Evolutionary conservation across 2,113 vertebrate species (phyloP), one percentile per base, ranked within the genome.

Genomic region (Tauraco erythrolophus): DNA sequence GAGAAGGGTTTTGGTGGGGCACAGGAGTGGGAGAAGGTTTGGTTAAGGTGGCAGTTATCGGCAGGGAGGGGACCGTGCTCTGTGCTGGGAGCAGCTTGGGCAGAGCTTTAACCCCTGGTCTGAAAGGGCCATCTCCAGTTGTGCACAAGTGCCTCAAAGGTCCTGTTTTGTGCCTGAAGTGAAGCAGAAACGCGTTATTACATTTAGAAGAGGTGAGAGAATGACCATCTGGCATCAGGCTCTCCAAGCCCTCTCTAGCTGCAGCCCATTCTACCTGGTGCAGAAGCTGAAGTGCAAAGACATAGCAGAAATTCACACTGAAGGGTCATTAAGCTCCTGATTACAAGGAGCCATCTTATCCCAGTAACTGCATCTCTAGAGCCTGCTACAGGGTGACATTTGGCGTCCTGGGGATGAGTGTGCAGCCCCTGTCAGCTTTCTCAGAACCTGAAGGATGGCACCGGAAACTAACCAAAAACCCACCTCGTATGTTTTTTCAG

Each of bases 271-370:
- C 50, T 31, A 89, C 51, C 21, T 77, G 30, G 23, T 64, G 66
- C 71, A 88, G 58, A 66, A 57, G 43, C 19, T 78, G 48, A 85
- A 77, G 64, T 11, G 22, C 27, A 57, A 61, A 71, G 43, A 46
- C 16, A 18, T 2, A 43, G 19, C 48, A 82, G 70, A 57, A 86
- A 64, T 19, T 43, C 0, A 0, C 0, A 1, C 37, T 48, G 64
- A 54, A 53, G 45, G 30, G 23, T 17, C 37, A 28, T 37, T 23
- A 57, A 10, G 43, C 17, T 91, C 37, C 50, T n/a, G 19, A 48
- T 41, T 37, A 27, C 35, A 24, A 46, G 6, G 18, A 78, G 28
- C 2, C 31, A 3, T n/a, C 48, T 39, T 74, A 43, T 30, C n/a
- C 69, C 53, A n/a, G 3, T 23, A 66, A 76, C 7, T 62, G 23